Conservation (phyloP, 2,113 vertebrate species). For the Zosterops hypoxanthus region DNA sequence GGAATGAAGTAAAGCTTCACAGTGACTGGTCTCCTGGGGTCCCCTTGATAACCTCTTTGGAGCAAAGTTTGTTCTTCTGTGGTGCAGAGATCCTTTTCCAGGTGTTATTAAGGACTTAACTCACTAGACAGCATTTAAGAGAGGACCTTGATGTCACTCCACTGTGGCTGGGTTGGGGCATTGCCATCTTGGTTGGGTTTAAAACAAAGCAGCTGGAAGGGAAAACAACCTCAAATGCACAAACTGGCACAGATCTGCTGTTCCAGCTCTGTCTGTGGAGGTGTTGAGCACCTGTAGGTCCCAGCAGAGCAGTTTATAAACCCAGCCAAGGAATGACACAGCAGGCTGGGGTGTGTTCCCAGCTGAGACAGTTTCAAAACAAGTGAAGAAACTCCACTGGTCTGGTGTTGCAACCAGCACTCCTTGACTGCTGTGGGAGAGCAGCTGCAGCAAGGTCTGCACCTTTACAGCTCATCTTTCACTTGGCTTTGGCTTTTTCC, state of each 20-base stretch:
- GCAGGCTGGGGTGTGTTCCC: neutral
- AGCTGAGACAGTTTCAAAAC: neutral
- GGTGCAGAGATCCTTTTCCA: neutral
- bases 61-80: slow-evolving; percentile 5
- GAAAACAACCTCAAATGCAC: neutral
- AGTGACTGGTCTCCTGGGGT: slow-evolving; percentile 55
- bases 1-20: slow-evolving; percentile 55
- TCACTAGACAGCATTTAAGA: neutral
- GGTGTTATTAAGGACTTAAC: neutral
- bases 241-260: neutral
- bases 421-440: neutral
- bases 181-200: neutral
- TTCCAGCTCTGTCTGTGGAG: neutral
- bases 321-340: neutral
- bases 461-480: neutral
- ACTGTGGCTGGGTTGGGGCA: neutral
- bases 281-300: neutral
- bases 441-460: neutral
- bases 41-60: slow-evolving; percentile 2
- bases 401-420: neutral
- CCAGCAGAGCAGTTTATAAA: neutral
- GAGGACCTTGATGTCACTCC: neutral
- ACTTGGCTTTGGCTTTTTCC: neutral
- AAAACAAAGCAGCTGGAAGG: neutral
- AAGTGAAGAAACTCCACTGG: neutral